These are phyloP conservation scores for Sternotherus odoratus DNA, from an alignment of 2,797 vertebrate genomes.

Conservation along the genomic window DNA sequence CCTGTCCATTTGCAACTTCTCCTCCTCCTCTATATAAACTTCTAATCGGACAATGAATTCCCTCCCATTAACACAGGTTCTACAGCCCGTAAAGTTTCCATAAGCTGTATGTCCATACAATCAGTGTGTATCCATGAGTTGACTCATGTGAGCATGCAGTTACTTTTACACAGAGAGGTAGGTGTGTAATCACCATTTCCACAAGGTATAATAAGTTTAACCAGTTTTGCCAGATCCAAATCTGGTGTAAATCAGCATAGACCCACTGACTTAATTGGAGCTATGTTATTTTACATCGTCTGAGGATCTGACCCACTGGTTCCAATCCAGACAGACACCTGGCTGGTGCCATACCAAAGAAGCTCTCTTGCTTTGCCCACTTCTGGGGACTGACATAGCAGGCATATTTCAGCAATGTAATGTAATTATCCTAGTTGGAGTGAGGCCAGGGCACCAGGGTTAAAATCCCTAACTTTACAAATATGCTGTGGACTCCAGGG, in stretches of 20 bases:
- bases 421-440: slow-evolving; percentile 29
- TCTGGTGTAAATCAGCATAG: slow-evolving; percentile 50
- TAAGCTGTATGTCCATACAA: slow-evolving; percentile 79
- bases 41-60: slow-evolving; percentile 71
- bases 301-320: slow-evolving; percentile 52
- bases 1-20: slow-evolving; percentile 59
- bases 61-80: slow-evolving; percentile 50
- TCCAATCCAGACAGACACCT: slow-evolving; percentile 53
- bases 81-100: slow-evolving; percentile 42
- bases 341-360: slow-evolving; percentile 40
- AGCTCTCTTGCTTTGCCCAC: neutral
- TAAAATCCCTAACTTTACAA: slow-evolving; percentile 17
- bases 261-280: slow-evolving; percentile 13
- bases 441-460: neutral
- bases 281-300: slow-evolving; percentile 32
- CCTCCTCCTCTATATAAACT: slow-evolving; percentile 67
- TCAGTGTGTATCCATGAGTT: slow-evolving; percentile 73
- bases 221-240: too few relatives aligned
- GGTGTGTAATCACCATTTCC: neutral
- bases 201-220: slow-evolving; percentile 42
- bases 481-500: neutral
- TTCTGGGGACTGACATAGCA: slow-evolving; percentile 1
- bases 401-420: neutral
- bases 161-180: slow-evolving; percentile 36
- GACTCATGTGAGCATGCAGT: slow-evolving; percentile 48